These are phyloP conservation scores for Dendrolimus punctatus DNA, from an alignment of 1,140 invertebrate genomes.

Conservation along the genomic window DNA sequence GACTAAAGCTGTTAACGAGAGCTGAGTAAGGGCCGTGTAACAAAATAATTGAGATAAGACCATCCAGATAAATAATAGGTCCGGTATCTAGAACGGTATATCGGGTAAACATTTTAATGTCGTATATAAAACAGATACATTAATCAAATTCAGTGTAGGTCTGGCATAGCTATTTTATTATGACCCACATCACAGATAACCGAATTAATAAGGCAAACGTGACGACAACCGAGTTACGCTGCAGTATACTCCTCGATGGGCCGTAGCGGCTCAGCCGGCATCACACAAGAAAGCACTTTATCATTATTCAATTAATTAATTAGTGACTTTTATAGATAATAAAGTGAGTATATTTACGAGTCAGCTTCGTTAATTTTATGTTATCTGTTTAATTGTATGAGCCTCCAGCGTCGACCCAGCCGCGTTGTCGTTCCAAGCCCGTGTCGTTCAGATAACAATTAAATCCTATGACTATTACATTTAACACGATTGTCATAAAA, in stretches of 20 bases:
- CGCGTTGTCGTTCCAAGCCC: constrained; percentile 16
- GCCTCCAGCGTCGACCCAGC: constrained; percentile 21
- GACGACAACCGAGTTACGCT: constrained; percentile 47
- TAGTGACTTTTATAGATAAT: constrained; percentile 67
- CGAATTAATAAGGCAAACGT: constrained; percentile 18
- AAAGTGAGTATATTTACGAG: constrained; percentile 62
- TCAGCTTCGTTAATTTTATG: constrained; percentile 59
- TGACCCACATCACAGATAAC: constrained; percentile 23
- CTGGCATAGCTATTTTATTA: constrained; percentile 22
- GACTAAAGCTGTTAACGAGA: constrained; percentile 6
- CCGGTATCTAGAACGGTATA: too few relatives aligned
- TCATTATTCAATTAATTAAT: constrained; percentile 70
- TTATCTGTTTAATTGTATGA: constrained; percentile 58
- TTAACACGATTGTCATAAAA: constrained; percentile 13
- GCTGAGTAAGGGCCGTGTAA: neutral
- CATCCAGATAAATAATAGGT: neutral
- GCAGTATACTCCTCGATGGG: constrained; percentile 31
- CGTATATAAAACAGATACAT: too few relatives aligned
- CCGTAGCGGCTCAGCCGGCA: constrained; percentile 23
- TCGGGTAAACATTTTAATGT: too few relatives aligned
- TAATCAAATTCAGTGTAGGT: neutral
- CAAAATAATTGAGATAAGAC: neutral
- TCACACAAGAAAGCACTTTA: constrained; percentile 47
- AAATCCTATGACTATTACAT: constrained; percentile 9
- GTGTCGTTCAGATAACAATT: constrained; percentile 10